phyloP scores from a whole-genome alignment of 2,888 invertebrate genomes.

The Pocota personata region DNA sequence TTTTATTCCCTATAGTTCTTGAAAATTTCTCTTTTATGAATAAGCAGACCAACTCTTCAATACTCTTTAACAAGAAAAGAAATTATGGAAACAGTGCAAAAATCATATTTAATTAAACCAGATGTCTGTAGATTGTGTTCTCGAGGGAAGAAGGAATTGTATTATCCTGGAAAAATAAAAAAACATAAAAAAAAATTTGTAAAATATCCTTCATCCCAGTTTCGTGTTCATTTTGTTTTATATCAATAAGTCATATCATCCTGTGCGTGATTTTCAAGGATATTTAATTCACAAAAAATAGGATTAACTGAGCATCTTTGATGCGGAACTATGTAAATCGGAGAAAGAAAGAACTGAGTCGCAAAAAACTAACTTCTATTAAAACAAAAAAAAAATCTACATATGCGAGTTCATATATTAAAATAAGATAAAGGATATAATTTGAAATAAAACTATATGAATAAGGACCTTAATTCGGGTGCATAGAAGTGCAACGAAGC shows the following conservation, averaged over 20 bases:
- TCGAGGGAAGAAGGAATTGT: not conserved
- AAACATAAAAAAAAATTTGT: not conserved
- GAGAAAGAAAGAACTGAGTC: slow-evolving; percentile 30
- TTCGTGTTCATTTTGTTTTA: slow-evolving; percentile 5
- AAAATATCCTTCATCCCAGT: not conserved
- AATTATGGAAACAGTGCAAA: slow-evolving; percentile 50
- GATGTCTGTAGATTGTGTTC: slow-evolving; percentile 45
- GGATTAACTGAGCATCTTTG: slow-evolving; percentile 23
- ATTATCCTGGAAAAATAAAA: slow-evolving; percentile 29
- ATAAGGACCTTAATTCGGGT: slow-evolving; percentile 33
- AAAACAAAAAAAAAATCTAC: not conserved
- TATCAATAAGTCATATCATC: slow-evolving; percentile 8
- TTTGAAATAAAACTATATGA: slow-evolving; percentile 16
- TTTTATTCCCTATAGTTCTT: slow-evolving; percentile 20
- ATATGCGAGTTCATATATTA: not conserved
- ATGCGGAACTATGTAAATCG: slow-evolving; percentile 9
- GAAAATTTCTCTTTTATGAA: slow-evolving; percentile 19
- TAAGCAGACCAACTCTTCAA: not conserved
- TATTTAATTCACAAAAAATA: not conserved
- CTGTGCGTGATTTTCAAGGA: not conserved
- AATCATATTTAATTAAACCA: slow-evolving; percentile 50
- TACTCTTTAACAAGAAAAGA: slow-evolving; percentile 6
- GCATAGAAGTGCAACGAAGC: slow-evolving; percentile 64
- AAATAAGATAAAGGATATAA: not conserved
- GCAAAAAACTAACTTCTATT: not conserved